Evolutionary conservation across 2,888 invertebrate genomes (phyloP).

Genomic region (Drosophila nigritarsus): DNA sequence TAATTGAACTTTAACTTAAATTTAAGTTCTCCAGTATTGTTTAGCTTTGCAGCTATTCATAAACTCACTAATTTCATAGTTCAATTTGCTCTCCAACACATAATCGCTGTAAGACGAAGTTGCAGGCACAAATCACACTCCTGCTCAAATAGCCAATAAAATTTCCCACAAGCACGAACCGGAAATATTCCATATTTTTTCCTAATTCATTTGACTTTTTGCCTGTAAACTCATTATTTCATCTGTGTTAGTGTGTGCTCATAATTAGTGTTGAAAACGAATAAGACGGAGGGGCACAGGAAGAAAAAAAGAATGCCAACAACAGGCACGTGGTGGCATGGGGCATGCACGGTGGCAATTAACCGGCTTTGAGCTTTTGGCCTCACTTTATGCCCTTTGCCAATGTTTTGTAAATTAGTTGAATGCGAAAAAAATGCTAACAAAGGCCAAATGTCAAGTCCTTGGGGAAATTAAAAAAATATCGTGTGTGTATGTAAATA

Average conservation of each 20-base stretch:
- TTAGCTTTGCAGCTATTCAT: neutral
- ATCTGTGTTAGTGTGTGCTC: slow-evolving; percentile 13
- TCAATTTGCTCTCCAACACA: neutral
- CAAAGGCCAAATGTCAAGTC: slow-evolving; percentile 38
- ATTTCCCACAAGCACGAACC: slow-evolving; percentile 3
- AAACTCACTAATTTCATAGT: neutral
- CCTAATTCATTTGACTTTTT: slow-evolving; percentile 22
- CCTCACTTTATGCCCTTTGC: slow-evolving; percentile 34
- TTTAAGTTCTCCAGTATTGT: no score
- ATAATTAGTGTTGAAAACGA: slow-evolving; percentile 58
- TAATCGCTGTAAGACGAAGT: no score
- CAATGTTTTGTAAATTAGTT: slow-evolving; percentile 67
- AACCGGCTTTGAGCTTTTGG: slow-evolving; percentile 40
- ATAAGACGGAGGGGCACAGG: slow-evolving; percentile 1
- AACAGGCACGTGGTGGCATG: slow-evolving; percentile 33
- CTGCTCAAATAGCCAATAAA: slow-evolving; percentile 10
- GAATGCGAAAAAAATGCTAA: slow-evolving; percentile 34
- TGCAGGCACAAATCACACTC: slow-evolving; percentile 13
- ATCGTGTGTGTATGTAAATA: neutral
- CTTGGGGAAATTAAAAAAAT: slow-evolving; percentile 22
- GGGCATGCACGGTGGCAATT: slow-evolving; percentile 62
- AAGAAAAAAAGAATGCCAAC: neutral
- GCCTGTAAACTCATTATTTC: slow-evolving; percentile 39
- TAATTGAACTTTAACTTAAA: no score
- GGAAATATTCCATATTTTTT: slow-evolving; percentile 14